phyloP scores from a whole-genome alignment of 1,140 invertebrate genomes.

The Bombus superbus region DNA sequence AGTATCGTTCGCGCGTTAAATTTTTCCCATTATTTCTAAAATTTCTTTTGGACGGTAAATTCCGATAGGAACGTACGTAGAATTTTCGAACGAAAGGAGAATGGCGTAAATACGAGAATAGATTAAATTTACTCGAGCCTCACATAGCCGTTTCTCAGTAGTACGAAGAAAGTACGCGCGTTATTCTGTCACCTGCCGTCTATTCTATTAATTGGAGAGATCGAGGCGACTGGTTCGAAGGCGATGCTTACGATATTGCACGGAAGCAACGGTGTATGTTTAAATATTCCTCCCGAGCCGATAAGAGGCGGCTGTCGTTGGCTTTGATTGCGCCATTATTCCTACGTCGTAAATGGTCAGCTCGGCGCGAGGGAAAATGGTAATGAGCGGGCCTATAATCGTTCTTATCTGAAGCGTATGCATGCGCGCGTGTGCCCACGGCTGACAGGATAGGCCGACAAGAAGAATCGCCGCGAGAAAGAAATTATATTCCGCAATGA shows the following conservation, averaged over 20 bases:
- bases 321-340: conserved; percentile 70
- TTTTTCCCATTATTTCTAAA: neutral
- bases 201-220: conserved; percentile 34
- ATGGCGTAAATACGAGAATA: neutral
- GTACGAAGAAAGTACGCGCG: neutral
- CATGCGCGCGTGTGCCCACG: conserved; percentile 31
- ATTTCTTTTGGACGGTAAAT: neutral
- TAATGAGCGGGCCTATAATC: conserved; percentile 70
- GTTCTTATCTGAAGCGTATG: conserved; percentile 62
- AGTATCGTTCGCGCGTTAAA: neutral
- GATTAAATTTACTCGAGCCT: neutral
- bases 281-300: conserved; percentile 44
- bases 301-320: conserved; percentile 65
- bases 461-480: conserved; percentile 45
- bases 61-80: too few species aligned
- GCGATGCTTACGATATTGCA: conserved; percentile 15
- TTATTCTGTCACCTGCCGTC: too few species aligned
- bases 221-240: neutral
- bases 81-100: neutral
- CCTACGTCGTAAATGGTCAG: conserved; percentile 54
- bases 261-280: conserved; percentile 42
- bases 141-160: neutral
- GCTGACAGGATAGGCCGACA: conserved; percentile 27
- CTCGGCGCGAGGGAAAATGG: conserved; percentile 57
- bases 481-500: conserved; percentile 54